Base-by-base conservation (phyloP, 2,113 vertebrate species). In the Myxocyprinus asiaticus region DNA sequence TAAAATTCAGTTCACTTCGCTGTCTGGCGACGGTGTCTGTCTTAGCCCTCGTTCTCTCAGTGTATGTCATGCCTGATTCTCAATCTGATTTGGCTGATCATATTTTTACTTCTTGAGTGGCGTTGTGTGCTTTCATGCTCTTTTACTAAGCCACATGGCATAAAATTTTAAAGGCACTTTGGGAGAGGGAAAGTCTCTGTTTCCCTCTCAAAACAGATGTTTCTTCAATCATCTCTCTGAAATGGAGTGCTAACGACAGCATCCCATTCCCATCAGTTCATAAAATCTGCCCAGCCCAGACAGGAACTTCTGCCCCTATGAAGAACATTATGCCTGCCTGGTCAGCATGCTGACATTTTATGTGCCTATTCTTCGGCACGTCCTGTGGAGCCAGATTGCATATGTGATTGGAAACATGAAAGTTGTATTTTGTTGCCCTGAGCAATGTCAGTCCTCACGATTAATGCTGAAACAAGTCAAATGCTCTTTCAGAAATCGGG, bases 361-460 rank as follows among this genome's bases (percentile, higher is more conserved):
- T 66, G 44, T 22, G 65, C 43, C 65, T 71, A 33, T 44, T 66
- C 51, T 48, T 48, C 11, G 3, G 58, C 61, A 43, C 11, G 14
- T 65, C 62, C 62, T 33, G 6, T 6, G 3, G 50, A 44, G 43
- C 62, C 42, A 48, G 67, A 72, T 72, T 76, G 71, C 74, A 66
- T 76, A 72, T 17, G 61, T 69, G 80, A 82, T 76, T 75, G 15
- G 63, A 76, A 58, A 81, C 70, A 78, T 70, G 72, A 81, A 79
- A 79, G 80, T 76, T 79, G 22, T 10, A 59, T 73, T 67, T 51
- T 78, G 68, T 67, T 78, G 51, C 76, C 62, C 67, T 33, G 47
- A 84, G 48, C 59, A 47, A 74, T 61, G 64, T 63, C 64, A 73
- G 63, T 42, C 67, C 51, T 69, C 63, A 67, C 22, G n/a, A 65